Conservation (phyloP, 2,797 vertebrate species). For the Lepidocolaptes lacrymiger region DNA sequence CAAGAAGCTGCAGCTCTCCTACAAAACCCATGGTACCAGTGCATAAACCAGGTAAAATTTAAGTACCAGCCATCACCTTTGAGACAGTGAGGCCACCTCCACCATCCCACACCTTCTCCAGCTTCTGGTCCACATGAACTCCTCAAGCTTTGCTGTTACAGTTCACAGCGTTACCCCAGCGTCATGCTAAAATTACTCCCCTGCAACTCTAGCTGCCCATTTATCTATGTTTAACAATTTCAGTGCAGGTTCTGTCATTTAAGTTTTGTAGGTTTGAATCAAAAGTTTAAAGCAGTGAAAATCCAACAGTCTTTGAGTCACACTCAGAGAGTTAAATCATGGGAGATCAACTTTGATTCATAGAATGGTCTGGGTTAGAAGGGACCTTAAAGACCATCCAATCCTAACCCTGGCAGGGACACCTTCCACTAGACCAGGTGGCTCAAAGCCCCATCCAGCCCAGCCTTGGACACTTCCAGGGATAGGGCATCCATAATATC, state of each 20-base stretch:
- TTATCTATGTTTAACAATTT: not conserved
- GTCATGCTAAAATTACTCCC: not conserved
- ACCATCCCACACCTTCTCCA: not conserved
- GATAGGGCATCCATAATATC: not conserved
- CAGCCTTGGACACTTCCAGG: not conserved
- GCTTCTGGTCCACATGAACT: not conserved
- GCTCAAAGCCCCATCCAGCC: not conserved
- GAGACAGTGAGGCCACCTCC: not conserved
- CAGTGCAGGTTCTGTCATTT: not conserved
- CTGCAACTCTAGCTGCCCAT: not conserved
- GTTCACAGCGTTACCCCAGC: not conserved
- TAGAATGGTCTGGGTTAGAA: not conserved
- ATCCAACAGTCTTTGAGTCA: not conserved
- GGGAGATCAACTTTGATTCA: not conserved
- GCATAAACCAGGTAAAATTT: not conserved
- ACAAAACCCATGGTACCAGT: not conserved
- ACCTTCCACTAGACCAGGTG: accelerated
- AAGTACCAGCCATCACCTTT: not conserved
- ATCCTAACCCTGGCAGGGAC: not conserved
- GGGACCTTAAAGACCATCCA: too few species aligned
- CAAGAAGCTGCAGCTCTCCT: not conserved
- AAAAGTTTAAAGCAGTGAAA: constrained; percentile 33
- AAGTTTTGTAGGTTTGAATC: not conserved
- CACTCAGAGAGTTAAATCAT: not conserved
- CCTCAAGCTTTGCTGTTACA: not conserved